Evolutionary conservation across 2,797 vertebrate genomes (phyloP).

Genomic region (Rhinella marina): DNA sequence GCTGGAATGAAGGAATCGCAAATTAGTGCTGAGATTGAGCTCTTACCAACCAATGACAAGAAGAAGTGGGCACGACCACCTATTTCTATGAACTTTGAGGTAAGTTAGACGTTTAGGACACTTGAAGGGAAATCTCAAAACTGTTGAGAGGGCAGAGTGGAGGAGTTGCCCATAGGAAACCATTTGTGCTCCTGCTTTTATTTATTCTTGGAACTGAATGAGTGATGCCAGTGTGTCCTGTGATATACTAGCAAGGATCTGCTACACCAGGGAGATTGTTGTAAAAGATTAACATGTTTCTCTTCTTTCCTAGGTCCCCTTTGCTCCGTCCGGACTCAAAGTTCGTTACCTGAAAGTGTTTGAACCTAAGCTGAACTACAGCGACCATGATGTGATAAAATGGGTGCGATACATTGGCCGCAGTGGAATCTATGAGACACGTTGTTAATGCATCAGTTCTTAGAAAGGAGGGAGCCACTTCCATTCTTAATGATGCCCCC

Average conservation of each 20-base stretch:
- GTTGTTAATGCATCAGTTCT: conserved; percentile 82
- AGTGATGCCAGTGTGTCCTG: too few species aligned
- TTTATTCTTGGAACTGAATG: too few species aligned
- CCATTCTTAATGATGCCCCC: conserved; percentile 58
- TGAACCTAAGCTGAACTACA: conserved; percentile 99
- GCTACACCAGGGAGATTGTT: not conserved
- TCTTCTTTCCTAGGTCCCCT: conserved; percentile 83
- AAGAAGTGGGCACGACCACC: conserved; percentile 99
- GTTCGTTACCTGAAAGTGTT: conserved; percentile 99
- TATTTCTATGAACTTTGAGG: conserved; percentile 99
- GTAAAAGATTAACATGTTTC: not conserved
- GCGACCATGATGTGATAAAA: conserved; percentile 99
- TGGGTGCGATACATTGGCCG: conserved; percentile 99
- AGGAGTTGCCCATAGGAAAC: not conserved
- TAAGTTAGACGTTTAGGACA: conserved; percentile 64
- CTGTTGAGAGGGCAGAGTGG: too few species aligned
- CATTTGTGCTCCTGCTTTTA: not conserved
- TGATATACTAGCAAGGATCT: too few species aligned
- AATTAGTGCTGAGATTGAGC: conserved; percentile 97
- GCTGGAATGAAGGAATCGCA: conserved; percentile 99
- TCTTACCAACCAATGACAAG: conserved; percentile 97
- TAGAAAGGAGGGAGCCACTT: conserved; percentile 39
- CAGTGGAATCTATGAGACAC: conserved; percentile 98
- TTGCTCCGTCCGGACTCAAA: conserved; percentile 98
- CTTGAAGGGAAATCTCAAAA: too few species aligned